These are phyloP conservation scores for Limnephilus lunatus DNA, from an alignment of 2,888 invertebrate genomes.

Conservation along the genomic window DNA sequence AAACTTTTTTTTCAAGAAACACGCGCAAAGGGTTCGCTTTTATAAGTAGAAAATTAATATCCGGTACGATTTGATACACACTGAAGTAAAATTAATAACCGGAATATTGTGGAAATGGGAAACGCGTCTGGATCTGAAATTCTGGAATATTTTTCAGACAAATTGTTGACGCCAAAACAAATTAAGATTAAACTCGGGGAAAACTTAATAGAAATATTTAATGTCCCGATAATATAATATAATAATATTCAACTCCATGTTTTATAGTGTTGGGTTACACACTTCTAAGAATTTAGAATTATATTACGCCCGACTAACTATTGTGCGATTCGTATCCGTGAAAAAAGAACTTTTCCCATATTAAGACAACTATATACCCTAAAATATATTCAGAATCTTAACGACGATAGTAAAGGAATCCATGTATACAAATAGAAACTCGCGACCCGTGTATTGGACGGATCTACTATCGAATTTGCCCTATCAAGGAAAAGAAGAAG, in stretches of 20 bases:
- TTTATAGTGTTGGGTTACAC: not conserved
- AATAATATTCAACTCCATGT: not conserved
- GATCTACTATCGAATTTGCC: no score
- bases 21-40: conserved; percentile 8
- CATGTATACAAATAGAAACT: no score
- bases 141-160: not conserved
- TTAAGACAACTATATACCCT: no score
- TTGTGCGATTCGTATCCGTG: no score
- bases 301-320: no score
- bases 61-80: conserved; percentile 6
- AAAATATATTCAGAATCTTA: no score
- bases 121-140: not conserved
- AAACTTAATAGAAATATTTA: not conserved
- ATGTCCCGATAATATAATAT: not conserved
- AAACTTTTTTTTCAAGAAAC: not conserved
- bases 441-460: no score
- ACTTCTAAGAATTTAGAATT: no score
- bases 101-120: conserved; percentile 3
- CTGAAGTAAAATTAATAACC: not conserved
- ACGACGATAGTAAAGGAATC: no score
- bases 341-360: no score
- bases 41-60: conserved; percentile 8
- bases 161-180: not conserved
- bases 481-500: no score
- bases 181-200: not conserved